These are phyloP conservation scores for Himalopsyche kuldschensis DNA, from an alignment of 2,888 invertebrate genomes.

Conservation along the genomic window DNA sequence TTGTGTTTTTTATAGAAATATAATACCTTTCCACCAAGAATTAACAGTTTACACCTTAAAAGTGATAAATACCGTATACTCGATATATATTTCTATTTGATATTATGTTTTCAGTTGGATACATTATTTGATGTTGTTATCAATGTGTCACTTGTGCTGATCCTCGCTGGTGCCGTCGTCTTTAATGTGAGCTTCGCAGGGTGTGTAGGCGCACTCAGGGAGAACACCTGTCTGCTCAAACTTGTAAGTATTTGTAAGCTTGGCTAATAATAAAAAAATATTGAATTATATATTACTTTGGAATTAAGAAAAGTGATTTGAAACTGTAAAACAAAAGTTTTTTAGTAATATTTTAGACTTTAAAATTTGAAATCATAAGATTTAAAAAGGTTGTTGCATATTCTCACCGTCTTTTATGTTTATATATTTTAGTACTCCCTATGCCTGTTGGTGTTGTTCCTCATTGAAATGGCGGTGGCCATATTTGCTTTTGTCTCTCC, in stretches of 20 bases:
- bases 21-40: too few relatives aligned
- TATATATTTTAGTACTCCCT: conserved; percentile 77
- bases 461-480: conserved; percentile 89
- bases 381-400: too few relatives aligned
- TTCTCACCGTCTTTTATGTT: too few relatives aligned
- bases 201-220: conserved; percentile 86
- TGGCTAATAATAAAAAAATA: too few relatives aligned
- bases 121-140: conserved; percentile 88
- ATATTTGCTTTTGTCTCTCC: conserved; percentile 94
- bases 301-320: too few relatives aligned
- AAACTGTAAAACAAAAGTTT: too few relatives aligned
- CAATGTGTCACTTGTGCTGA: conserved; percentile 87
- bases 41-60: too few relatives aligned
- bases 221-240: conserved; percentile 89
- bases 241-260: conserved; percentile 66
- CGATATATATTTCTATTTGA: background rate
- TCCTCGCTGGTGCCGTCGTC: conserved; percentile 87
- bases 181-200: conserved; percentile 94
- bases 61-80: too few relatives aligned
- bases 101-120: conserved; percentile 59
- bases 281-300: too few relatives aligned
- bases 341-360: too few relatives aligned
- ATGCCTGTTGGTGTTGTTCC: conserved; percentile 83
- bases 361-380: too few relatives aligned
- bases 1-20: too few relatives aligned